phyloP scores from a whole-genome alignment of 2,888 invertebrate species.

The Macrophya annulata region DNA sequence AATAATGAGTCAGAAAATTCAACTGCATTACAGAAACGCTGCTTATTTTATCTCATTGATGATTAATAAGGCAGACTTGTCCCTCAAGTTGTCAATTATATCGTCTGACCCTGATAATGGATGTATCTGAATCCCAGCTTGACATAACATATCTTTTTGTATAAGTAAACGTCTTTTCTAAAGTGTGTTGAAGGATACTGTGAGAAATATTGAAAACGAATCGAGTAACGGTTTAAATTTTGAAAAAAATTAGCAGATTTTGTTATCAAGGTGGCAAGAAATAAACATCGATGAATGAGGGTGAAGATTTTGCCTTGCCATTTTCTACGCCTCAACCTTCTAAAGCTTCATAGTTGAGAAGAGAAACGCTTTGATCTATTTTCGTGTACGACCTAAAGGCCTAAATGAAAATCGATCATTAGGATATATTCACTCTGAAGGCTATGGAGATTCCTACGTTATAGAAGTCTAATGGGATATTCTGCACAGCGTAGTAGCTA shows the following conservation, averaged over 20 bases:
- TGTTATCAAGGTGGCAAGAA: background rate
- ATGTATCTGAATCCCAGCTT: background rate
- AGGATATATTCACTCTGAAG: background rate
- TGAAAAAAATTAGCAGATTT: background rate
- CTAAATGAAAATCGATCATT: slow-evolving; percentile 11
- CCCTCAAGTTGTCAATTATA: background rate
- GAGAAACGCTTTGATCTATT: slow-evolving; percentile 16
- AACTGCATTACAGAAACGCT: background rate
- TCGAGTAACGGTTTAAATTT: background rate
- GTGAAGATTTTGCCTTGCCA: background rate
- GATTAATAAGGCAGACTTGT: background rate
- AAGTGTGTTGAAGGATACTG: background rate
- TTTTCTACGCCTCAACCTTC: background rate
- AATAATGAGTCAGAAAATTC: slow-evolving; percentile 21
- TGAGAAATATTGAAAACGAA: background rate
- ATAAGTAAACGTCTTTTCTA: no score
- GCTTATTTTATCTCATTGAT: background rate
- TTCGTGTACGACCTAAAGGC: background rate
- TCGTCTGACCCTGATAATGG: background rate
- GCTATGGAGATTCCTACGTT: background rate
- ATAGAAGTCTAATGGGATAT: background rate
- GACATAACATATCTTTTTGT: background rate
- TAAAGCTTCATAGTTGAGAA: background rate
- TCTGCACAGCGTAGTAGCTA: background rate
- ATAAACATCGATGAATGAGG: background rate